A percentile compares a stretch with the other conserved stretches of the same genome.
Conservation (phyloP, 1,140 invertebrate genomes). For the Bombus huntii region DNA sequence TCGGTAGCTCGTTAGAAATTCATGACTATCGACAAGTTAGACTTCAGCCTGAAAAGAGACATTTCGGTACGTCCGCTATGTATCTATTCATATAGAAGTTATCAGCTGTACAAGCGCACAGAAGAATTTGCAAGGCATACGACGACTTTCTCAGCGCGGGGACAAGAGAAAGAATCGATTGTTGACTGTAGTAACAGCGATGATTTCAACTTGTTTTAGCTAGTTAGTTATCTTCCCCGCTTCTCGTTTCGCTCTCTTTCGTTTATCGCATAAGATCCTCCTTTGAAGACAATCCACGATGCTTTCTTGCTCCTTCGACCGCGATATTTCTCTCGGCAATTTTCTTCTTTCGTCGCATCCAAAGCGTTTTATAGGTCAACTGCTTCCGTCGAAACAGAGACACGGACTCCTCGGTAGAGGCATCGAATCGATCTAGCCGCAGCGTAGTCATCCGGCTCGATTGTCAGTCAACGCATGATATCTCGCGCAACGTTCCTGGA, state of each 20-base stretch:
- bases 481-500: slow-evolving; percentile 60
- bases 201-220: slow-evolving; percentile 6
- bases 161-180: neutral
- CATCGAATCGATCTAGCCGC: slow-evolving; percentile 54
- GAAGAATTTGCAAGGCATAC: neutral
- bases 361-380: slow-evolving; percentile 45
- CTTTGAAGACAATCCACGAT: slow-evolving; percentile 7
- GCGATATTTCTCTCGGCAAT: neutral
- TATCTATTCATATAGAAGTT: neutral
- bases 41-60: neutral
- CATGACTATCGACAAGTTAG: slow-evolving; percentile 37
- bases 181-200: neutral
- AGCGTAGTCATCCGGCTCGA: slow-evolving; percentile 56
- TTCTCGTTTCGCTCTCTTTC: neutral
- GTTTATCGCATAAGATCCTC: neutral
- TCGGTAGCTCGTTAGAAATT: slow-evolving; percentile 33
- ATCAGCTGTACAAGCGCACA: neutral
- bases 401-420: neutral
- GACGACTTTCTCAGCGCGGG: neutral
- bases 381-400: slow-evolving; percentile 30
- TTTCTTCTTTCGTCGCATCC: neutral
- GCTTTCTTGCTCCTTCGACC: neutral
- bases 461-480: slow-evolving; percentile 69
- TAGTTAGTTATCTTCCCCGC: neutral
- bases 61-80: neutral